A percentile compares a stretch with the other conserved stretches of the same genome.
phyloP scores from a whole-genome alignment of 2,888 invertebrate genomes.

The Amphipoea lucens region DNA sequence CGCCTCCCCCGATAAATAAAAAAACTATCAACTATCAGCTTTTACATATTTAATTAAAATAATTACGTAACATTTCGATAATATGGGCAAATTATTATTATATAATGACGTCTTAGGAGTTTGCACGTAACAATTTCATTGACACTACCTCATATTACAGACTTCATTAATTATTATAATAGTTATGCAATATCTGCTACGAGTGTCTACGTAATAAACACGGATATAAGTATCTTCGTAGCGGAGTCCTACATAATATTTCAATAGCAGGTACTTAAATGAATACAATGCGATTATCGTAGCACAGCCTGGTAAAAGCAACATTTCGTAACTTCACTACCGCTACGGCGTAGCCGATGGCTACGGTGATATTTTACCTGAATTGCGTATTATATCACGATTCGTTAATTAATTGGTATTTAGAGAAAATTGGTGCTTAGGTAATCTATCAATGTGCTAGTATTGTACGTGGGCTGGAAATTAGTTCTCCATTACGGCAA shows the following conservation, averaged over 20 bases:
- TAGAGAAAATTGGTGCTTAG: conserved; percentile 49
- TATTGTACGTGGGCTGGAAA: conserved; percentile 53
- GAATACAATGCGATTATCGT: conserved; percentile 32
- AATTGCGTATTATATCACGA: conserved; percentile 34
- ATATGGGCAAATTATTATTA: too few relatives aligned
- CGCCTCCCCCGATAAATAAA: neutral
- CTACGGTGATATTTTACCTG: conserved; percentile 29
- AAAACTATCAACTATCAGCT: neutral
- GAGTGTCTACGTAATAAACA: conserved; percentile 19
- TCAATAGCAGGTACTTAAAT: conserved; percentile 4
- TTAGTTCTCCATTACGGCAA: conserved; percentile 50
- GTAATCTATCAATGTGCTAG: conserved; percentile 32
- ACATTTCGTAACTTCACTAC: neutral
- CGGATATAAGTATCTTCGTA: conserved; percentile 26
- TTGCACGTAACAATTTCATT: conserved; percentile 16
- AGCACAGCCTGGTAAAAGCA: conserved; percentile 23
- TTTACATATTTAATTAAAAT: neutral
- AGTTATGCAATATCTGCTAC: conserved; percentile 29
- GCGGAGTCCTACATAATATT: conserved; percentile 17
- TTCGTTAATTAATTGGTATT: conserved; percentile 54
- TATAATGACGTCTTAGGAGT: neutral
- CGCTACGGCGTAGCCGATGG: conserved; percentile 52
- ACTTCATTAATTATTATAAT: neutral
- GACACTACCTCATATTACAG: neutral
- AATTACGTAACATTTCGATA: conserved; percentile 9